phyloP scores from a whole-genome alignment of 2,797 vertebrate genomes.

The Rhincodon typus region DNA sequence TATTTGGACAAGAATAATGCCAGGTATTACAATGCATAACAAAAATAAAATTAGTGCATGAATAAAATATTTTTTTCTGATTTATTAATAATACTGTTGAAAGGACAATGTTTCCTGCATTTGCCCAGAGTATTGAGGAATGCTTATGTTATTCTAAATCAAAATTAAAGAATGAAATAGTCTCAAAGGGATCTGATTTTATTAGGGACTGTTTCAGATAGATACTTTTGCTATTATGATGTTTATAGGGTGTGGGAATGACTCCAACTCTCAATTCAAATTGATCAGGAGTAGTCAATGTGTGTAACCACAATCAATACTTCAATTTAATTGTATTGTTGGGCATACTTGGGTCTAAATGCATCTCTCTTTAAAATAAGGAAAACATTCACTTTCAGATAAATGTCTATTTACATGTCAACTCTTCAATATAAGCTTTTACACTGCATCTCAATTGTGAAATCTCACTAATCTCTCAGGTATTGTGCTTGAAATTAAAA shows the following conservation, averaged over 20 bases:
- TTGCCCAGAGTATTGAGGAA: neutral
- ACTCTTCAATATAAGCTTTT: neutral
- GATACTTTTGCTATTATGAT: neutral
- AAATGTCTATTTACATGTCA: neutral
- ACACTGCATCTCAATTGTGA: neutral
- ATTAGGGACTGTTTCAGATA: neutral
- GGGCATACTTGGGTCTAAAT: neutral
- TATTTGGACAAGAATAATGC: slow-evolving; percentile 30
- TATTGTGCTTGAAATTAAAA: no score
- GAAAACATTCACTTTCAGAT: neutral
- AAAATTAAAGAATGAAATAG: neutral
- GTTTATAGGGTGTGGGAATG: neutral
- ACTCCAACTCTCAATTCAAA: neutral
- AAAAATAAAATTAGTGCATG: slow-evolving; percentile 27
- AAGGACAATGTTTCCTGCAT: neutral
- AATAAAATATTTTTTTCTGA: slow-evolving; percentile 25
- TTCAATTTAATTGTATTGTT: neutral
- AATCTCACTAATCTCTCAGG: no score
- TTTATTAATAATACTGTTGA: slow-evolving; percentile 8
- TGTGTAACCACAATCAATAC: neutral
- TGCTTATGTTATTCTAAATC: neutral
- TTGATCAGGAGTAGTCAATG: neutral
- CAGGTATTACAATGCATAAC: neutral
- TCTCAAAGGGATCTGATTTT: neutral
- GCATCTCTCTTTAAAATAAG: neutral